Conservation (phyloP, 2,113 vertebrate species). For the Semnornis frantzii region DNA sequence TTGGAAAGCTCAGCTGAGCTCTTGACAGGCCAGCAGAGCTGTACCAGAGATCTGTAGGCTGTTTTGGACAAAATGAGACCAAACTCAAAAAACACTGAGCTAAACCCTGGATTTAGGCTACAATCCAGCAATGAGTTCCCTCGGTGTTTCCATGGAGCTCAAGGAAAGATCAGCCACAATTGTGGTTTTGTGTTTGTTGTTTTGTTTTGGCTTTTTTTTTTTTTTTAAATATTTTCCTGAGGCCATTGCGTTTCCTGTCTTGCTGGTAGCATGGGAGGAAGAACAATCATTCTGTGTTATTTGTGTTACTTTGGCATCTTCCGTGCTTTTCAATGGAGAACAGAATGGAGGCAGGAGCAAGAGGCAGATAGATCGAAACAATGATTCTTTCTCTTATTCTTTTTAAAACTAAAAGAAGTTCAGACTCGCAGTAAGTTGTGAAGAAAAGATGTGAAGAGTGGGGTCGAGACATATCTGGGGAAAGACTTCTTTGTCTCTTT, state of each 20-base stretch:
- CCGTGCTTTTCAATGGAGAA: background rate
- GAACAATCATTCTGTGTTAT: background rate
- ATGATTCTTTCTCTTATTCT: background rate
- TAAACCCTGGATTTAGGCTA: conserved; percentile 22
- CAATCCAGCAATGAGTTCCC: conserved; percentile 14
- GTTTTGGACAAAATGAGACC: background rate
- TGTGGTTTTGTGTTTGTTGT: background rate
- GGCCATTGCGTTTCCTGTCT: background rate
- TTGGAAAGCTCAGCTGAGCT: background rate
- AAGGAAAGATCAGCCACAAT: background rate
- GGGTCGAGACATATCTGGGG: background rate
- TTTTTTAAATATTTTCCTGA: background rate
- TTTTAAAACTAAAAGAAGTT: background rate
- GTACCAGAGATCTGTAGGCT: background rate
- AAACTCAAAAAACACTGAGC: background rate
- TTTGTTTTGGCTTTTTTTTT: too few relatives aligned
- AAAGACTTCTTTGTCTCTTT: background rate
- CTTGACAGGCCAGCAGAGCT: background rate
- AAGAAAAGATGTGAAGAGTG: background rate
- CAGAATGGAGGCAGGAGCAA: background rate
- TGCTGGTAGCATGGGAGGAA: conserved; percentile 16
- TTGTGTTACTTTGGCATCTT: conserved; percentile 10
- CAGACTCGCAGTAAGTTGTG: background rate
- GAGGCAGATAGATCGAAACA: background rate
- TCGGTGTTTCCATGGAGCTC: conserved; percentile 49